Conservation (phyloP, 2,888 invertebrate genomes). For the Ctena decussata region DNA sequence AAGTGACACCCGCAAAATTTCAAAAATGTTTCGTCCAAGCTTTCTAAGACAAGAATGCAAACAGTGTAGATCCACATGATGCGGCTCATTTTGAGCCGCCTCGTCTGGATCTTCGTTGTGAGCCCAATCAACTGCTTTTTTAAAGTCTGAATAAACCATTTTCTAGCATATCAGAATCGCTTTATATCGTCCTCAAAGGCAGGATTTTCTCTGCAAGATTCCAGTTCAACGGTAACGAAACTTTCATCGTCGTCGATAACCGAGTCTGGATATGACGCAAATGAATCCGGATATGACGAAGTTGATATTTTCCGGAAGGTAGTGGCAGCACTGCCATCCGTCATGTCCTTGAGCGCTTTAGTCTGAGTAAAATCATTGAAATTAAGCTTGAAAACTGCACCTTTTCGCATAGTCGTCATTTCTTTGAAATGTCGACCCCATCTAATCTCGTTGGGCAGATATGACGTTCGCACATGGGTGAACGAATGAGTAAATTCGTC, state of each 20-base stretch:
- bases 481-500: constrained; percentile 93
- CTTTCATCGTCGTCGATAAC: not conserved
- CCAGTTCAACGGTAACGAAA: not conserved
- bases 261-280: constrained; percentile 1
- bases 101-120: too few relatives aligned
- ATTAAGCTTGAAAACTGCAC: constrained; percentile 49
- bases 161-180: too few relatives aligned
- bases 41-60: too few relatives aligned
- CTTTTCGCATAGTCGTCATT: constrained; percentile 61
- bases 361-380: constrained; percentile 60
- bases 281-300: constrained; percentile 23
- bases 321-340: constrained; percentile 54
- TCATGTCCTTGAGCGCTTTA: constrained; percentile 32
- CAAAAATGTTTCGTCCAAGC: too few relatives aligned
- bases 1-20: too few relatives aligned
- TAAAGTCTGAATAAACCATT: too few relatives aligned
- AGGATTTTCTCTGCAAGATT: not conserved
- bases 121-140: too few relatives aligned
- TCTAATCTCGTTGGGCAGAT: constrained; percentile 83
- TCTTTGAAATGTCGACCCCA: constrained; percentile 80
- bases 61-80: too few relatives aligned
- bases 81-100: too few relatives aligned
- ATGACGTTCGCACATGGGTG: constrained; percentile 86
- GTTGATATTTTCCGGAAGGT: constrained; percentile 36
- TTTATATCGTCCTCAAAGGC: not conserved